Conservation (phyloP, 2,113 vertebrate species). For the Pheucticus melanocephalus region DNA sequence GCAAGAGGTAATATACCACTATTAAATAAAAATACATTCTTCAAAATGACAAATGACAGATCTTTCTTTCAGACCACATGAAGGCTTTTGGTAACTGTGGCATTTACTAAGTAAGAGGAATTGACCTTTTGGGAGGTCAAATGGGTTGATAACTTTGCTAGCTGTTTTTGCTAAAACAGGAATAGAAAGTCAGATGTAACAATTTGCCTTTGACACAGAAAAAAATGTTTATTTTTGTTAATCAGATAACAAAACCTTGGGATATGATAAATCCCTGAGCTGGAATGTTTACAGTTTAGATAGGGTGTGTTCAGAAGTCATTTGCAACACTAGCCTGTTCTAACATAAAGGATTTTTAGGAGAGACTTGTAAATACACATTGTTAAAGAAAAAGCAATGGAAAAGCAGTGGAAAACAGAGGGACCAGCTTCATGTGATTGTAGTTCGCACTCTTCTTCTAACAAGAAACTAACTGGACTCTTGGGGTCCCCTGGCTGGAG, state of each 20-base stretch:
- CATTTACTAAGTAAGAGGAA: background rate
- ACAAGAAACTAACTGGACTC: background rate
- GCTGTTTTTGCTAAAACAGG: background rate
- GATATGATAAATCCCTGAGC: background rate
- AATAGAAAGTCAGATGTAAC: slow-evolving; percentile 41
- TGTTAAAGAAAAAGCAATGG: background rate
- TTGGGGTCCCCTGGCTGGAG: background rate
- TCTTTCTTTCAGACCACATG: background rate
- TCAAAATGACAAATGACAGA: background rate
- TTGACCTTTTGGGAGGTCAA: background rate
- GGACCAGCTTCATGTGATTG: background rate
- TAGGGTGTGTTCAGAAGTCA: background rate
- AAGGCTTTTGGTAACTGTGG: background rate
- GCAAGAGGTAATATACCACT: background rate
- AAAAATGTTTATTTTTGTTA: slow-evolving; percentile 24
- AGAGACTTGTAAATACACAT: background rate
- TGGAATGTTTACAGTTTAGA: background rate
- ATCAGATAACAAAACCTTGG: background rate
- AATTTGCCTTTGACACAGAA: slow-evolving; percentile 16
- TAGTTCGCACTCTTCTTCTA: background rate
- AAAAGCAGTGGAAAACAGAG: background rate
- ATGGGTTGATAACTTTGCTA: background rate
- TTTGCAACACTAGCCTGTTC: background rate
- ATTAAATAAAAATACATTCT: background rate
- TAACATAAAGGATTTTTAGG: background rate